Conservation (phyloP, 2,113 vertebrate species). For the Meles meles region DNA sequence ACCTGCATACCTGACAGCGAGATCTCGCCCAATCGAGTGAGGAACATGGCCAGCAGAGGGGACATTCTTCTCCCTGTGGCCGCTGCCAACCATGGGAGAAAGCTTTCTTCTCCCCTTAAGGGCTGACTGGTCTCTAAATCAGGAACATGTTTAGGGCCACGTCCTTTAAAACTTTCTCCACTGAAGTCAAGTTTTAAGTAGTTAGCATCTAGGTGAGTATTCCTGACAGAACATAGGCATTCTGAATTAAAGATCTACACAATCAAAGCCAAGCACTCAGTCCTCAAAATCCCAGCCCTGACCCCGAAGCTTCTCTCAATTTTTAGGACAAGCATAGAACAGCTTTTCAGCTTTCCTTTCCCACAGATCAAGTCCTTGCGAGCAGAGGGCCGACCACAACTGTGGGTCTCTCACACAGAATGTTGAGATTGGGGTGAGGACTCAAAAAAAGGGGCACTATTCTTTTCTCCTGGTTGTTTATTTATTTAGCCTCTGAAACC, state of each 20-base stretch:
- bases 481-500: background rate
- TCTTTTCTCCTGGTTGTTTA: background rate
- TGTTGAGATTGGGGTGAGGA: background rate
- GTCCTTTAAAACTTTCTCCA: background rate
- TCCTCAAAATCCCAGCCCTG: background rate
- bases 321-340: background rate
- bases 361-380: background rate
- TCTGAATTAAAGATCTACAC: constrained; percentile 5
- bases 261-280: background rate
- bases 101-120: background rate
- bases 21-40: background rate
- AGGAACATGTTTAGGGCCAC: background rate
- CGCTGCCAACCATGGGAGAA: background rate
- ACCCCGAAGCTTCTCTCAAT: background rate
- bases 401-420: background rate
- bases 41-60: too few species aligned
- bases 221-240: background rate
- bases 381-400: background rate
- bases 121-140: background rate
- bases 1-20: too few species aligned
- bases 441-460: background rate
- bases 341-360: background rate
- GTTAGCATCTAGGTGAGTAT: background rate
- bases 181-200: background rate
- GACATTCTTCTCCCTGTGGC: background rate